Percentiles rank a stretch among this genome's conserved stretches.
Evolutionary conservation across 1,140 invertebrate genomes (phyloP).

Genomic region (Calliopsis andreniformis): DNA sequence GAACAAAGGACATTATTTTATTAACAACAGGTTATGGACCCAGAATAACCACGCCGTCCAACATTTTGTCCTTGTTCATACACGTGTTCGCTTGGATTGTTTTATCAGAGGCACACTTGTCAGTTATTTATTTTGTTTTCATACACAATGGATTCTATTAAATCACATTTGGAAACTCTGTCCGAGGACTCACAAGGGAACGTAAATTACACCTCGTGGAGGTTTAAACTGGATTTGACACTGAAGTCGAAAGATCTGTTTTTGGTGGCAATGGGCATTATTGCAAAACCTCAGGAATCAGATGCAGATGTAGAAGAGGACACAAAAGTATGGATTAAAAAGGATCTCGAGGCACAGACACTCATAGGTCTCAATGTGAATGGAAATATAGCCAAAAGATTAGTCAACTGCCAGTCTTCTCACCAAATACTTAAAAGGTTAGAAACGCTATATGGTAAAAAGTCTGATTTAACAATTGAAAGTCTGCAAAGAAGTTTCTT

Average conservation of each 20-base stretch:
- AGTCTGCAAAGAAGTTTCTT: conserved; percentile 56
- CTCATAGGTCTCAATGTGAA: conserved; percentile 60
- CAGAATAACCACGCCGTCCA: too few relatives aligned
- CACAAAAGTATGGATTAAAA: conserved; percentile 46
- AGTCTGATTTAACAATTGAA: conserved; percentile 47
- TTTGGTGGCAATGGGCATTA: not conserved
- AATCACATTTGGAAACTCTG: conserved; percentile 41
- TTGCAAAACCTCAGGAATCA: not conserved
- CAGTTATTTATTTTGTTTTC: too few relatives aligned
- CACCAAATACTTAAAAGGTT: conserved; percentile 50
- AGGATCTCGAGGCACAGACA: conserved; percentile 56
- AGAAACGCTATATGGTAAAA: conserved; percentile 51
- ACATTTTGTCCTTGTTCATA: too few relatives aligned
- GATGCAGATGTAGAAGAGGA: not conserved
- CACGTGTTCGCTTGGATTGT: too few relatives aligned
- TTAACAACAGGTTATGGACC: too few relatives aligned
- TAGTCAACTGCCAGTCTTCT: conserved; percentile 47
- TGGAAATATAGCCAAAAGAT: conserved; percentile 54
- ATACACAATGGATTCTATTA: conserved; percentile 50
- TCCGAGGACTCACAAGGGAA: conserved; percentile 32
- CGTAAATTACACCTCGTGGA: conserved; percentile 51
- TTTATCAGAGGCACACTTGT: too few relatives aligned
- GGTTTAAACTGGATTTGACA: conserved; percentile 46
- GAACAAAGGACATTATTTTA: too few relatives aligned
- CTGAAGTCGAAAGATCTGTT: conserved; percentile 40